Percentiles rank a stretch among this genome's conserved stretches.
Conservation (phyloP, 2,888 invertebrate genomes). For the Diaprepes abbreviatus region DNA sequence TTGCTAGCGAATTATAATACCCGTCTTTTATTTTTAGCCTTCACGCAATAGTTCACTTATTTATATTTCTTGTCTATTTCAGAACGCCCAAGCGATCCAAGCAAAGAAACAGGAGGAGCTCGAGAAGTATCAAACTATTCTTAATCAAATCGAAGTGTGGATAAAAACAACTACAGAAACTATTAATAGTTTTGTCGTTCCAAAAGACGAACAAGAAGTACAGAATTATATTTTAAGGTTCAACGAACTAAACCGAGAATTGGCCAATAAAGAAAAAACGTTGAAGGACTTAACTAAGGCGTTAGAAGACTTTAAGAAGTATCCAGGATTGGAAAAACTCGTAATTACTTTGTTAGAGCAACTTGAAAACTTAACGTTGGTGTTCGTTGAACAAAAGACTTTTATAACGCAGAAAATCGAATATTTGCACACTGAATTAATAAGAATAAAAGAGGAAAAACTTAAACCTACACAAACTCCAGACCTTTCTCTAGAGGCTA, state of each 20-base stretch:
- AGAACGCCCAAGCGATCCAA: constrained; percentile 71
- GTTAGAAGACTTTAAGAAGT: constrained; percentile 68
- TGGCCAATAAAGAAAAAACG: constrained; percentile 68
- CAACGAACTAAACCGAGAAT: constrained; percentile 62
- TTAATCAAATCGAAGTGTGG: constrained; percentile 73
- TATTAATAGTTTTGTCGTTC: constrained; percentile 54
- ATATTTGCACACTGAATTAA: constrained; percentile 69
- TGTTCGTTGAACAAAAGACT: constrained; percentile 75
- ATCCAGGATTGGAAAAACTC: constrained; percentile 68
- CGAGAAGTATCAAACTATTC: constrained; percentile 69
- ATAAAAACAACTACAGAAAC: constrained; percentile 66
- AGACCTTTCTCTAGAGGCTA: constrained; percentile 73
- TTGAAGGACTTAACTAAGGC: constrained; percentile 68
- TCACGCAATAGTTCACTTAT: constrained; percentile 26
- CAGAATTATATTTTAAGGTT: constrained; percentile 61
- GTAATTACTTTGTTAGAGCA: constrained; percentile 71
- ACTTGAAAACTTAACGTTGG: constrained; percentile 70
- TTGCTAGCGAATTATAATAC: background rate
- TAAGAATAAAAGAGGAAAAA: constrained; percentile 58
- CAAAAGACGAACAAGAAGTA: constrained; percentile 58
- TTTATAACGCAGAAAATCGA: constrained; percentile 73
- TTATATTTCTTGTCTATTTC: constrained; percentile 49
- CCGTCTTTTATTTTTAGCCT: constrained; percentile 26
- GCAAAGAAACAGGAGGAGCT: constrained; percentile 71
- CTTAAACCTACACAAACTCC: constrained; percentile 58